A percentile compares a stretch with the other conserved stretches of the same genome.
phyloP scores from a whole-genome alignment of 2,888 invertebrate genomes.

The Hypomecis punctinalis region DNA sequence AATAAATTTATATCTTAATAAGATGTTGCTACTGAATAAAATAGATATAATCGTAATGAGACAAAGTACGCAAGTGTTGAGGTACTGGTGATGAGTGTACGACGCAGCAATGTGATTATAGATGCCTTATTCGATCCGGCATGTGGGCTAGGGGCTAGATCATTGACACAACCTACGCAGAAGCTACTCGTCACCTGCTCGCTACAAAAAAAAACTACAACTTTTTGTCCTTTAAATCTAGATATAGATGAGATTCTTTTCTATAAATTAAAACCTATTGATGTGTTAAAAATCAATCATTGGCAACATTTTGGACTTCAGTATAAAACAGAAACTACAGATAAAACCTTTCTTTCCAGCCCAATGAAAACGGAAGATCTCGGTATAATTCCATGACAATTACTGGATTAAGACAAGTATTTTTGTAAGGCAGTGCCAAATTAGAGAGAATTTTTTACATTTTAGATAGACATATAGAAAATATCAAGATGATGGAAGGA shows the following conservation, averaged over 20 bases:
- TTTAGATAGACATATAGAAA: constrained; percentile 72
- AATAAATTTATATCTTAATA: constrained; percentile 7
- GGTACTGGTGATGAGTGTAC: constrained; percentile 29
- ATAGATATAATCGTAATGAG: constrained; percentile 14
- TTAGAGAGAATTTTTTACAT: constrained; percentile 67
- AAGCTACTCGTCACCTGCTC: constrained; percentile 80
- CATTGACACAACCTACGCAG: constrained; percentile 84
- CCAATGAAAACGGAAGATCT: constrained; percentile 79
- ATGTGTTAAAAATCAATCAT: neutral
- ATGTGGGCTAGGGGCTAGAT: constrained; percentile 83
- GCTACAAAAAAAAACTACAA: constrained; percentile 61
- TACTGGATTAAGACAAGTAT: constrained; percentile 65
- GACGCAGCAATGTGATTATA: constrained; percentile 72
- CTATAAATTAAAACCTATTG: constrained; percentile 3
- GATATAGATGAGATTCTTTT: constrained; percentile 27
- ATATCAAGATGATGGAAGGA: constrained; percentile 82
- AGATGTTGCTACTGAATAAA: constrained; percentile 8
- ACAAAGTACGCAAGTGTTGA: constrained; percentile 16
- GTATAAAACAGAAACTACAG: constrained; percentile 21
- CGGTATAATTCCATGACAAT: constrained; percentile 80
- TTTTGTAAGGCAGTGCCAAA: constrained; percentile 83
- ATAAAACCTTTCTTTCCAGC: constrained; percentile 63
- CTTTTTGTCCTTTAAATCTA: constrained; percentile 71
- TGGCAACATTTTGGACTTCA: constrained; percentile 62
- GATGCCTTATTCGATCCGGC: constrained; percentile 81